Percentiles rank a stretch among this genome's conserved stretches.
Conservation (phyloP, 2,113 vertebrate genomes). For the Dasyurus viverrinus region DNA sequence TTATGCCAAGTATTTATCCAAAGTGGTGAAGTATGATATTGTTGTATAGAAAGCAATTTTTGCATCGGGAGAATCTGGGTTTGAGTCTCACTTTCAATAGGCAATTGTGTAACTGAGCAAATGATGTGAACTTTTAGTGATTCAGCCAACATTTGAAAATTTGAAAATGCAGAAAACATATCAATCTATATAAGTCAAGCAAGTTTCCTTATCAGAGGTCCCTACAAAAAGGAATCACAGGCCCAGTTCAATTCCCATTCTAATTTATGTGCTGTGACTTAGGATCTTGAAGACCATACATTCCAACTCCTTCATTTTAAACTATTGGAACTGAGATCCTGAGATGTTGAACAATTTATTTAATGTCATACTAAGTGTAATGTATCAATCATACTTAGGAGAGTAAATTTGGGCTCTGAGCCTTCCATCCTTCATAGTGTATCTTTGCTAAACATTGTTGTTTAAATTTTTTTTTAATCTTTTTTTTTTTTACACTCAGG, state of each 20-base stretch:
- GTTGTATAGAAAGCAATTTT: background rate
- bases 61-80: background rate
- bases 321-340: background rate
- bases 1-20: slow-evolving; percentile 3
- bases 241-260: background rate
- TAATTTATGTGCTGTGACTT: background rate
- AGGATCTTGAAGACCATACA: background rate
- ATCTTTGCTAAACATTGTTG: background rate
- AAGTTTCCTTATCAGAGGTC: background rate
- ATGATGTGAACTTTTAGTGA: background rate
- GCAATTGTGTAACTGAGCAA: background rate
- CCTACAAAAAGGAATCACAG: background rate
- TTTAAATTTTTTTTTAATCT: background rate
- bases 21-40: background rate
- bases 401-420: background rate
- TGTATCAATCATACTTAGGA: background rate
- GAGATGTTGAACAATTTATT: background rate
- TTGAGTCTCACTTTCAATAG: background rate
- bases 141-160: background rate
- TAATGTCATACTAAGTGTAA: background rate
- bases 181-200: background rate
- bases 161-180: background rate
- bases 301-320: background rate
- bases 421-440: background rate
- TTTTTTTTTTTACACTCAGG: background rate